Conservation (phyloP, 2,888 invertebrate genomes). For the Drosophila mayaguana region DNA sequence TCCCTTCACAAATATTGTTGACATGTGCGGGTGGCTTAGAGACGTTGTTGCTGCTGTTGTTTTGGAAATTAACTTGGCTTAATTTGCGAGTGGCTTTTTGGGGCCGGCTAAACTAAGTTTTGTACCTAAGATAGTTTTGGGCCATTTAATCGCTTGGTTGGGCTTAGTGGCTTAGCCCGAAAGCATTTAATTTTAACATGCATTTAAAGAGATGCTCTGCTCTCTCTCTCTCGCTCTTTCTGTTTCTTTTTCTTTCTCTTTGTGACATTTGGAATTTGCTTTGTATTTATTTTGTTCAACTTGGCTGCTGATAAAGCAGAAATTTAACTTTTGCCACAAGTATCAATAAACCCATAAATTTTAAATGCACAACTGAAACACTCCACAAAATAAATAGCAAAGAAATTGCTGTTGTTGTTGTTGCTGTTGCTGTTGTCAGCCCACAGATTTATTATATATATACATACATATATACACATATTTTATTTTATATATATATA, state of each 20-base stretch:
- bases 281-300: constrained; percentile 7
- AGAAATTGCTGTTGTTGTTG: constrained; percentile 13
- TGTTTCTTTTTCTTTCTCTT: neutral
- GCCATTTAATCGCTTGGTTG: constrained; percentile 43
- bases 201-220: neutral
- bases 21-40: constrained; percentile 62
- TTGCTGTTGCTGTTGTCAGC: constrained; percentile 40
- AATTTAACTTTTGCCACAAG: constrained; percentile 38
- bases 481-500: constrained; percentile 20
- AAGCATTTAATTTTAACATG: constrained; percentile 23
- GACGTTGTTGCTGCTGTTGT: constrained; percentile 35
- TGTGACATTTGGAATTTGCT: constrained; percentile 10
- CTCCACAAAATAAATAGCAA: constrained; percentile 17
- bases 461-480: constrained; percentile 4
- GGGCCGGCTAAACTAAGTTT: constrained; percentile 17
- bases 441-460: constrained; percentile 28
- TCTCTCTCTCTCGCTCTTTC: neutral
- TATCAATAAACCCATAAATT: constrained; percentile 78
- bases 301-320: constrained; percentile 52
- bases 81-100: constrained; percentile 51
- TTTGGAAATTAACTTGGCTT: constrained; percentile 57
- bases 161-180: constrained; percentile 19
- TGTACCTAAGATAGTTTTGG: constrained; percentile 14
- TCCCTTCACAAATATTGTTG: constrained; percentile 41
- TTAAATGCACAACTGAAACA: constrained; percentile 18